Conservation (phyloP, 1,140 invertebrate species). For the Hypsibius dujardini region DNA sequence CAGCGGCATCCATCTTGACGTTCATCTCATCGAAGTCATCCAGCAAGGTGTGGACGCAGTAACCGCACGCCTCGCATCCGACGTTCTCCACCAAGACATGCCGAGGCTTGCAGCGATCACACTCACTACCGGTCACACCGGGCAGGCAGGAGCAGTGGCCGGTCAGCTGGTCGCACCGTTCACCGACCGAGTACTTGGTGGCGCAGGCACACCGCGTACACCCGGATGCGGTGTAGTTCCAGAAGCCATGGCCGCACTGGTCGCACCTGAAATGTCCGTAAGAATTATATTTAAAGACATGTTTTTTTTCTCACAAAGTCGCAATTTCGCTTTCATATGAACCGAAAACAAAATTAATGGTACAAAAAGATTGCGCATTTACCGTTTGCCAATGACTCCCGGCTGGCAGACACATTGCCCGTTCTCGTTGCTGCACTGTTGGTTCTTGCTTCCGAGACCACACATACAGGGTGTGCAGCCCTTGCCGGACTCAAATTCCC, state of each 20-base stretch:
- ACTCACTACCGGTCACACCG: constrained; percentile 66
- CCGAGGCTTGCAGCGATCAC: constrained; percentile 69
- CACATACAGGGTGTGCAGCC: constrained; percentile 73
- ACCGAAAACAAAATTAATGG: neutral
- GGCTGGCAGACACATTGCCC: constrained; percentile 72
- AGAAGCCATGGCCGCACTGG: neutral
- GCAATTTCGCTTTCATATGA: no score
- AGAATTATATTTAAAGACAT: neutral
- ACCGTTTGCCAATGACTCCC: constrained; percentile 43
- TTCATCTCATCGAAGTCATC: constrained; percentile 63
- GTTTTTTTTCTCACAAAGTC: neutral
- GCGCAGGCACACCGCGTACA: constrained; percentile 13
- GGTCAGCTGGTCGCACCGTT: constrained; percentile 59
- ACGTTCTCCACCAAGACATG: constrained; percentile 38
- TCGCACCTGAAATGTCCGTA: neutral
- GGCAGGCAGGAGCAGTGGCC: constrained; percentile 72
- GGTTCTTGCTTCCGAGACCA: constrained; percentile 50
- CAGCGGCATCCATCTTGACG: constrained; percentile 28
- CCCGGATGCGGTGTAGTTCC: neutral
- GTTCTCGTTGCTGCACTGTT: constrained; percentile 59
- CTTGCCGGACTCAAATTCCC: constrained; percentile 46
- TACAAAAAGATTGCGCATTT: constrained; percentile 2
- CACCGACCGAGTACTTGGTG: constrained; percentile 11
- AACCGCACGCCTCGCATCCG: constrained; percentile 64
- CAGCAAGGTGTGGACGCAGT: constrained; percentile 65